Evolutionary conservation across 2,797 vertebrate genomes (phyloP), one percentile per base, ranked within the genome.

Genomic region (Cuculus canorus): DNA sequence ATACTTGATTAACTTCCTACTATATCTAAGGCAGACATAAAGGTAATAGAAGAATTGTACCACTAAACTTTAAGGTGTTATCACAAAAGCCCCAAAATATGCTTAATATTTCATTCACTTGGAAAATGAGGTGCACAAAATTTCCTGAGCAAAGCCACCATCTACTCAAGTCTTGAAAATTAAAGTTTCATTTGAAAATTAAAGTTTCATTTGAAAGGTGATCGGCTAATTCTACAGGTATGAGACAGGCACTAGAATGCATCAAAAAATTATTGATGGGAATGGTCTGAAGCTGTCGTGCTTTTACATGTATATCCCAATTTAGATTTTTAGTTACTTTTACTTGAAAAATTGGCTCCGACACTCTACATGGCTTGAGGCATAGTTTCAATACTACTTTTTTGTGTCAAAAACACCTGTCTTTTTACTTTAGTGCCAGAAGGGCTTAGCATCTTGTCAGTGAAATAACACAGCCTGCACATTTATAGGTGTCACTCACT

Each of bases 401-500:
- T 96, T 81, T 95, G 93, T 96, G 94, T 97, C 93, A 96, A 96
- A 94, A 97, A 97, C 95, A 97, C 97, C 97, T 98, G 97, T 96
- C 97, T 97, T 97, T 97, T 96, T 96, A 97, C 97, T 97, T 98
- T 81, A 94, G 92, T 96, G 97, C 97, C 97, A 98, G 96, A 96
- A 97, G 96, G 97, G 96, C 97, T 98, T 97, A 98, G 96, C 97
- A 97, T 97, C 96, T 97, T 98, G 96, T 97, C 97, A 97, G 93
- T 79, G 95, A 98, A 97, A 94, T 96, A 96, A 98, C 96, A 96
- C 93, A 97, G 97, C 92, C 96, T 97, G 96, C 93, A 96, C 97
- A 97, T 98, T 98, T 98, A 97, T 97, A 97, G 97, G 96, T 97
- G 97, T 97, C 97, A 98, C 97, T 98, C 97, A 97, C 93, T 97